Percentiles rank a stretch among this genome's conserved stretches.
These are phyloP conservation scores for Melangyna quadrimaculata DNA, from an alignment of 2,888 invertebrate genomes.

Conservation along the genomic window DNA sequence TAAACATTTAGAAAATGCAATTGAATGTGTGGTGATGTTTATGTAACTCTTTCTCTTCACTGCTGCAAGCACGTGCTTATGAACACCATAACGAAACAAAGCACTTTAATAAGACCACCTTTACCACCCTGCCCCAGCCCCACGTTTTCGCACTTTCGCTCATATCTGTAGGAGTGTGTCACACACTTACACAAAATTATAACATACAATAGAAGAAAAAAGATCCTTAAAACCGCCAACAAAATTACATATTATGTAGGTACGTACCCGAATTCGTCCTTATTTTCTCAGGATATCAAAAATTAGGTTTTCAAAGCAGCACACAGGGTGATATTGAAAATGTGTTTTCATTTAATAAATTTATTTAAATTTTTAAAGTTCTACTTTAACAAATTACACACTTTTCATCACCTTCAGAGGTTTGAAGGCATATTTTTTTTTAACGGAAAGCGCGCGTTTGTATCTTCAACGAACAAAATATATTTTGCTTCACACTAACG, in stretches of 20 bases:
- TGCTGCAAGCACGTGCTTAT: constrained; percentile 59
- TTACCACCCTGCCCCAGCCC: background rate
- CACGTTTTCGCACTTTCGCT: constrained; percentile 18
- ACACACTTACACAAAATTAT: constrained; percentile 4
- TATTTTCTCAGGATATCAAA: constrained; percentile 16
- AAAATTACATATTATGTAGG: constrained; percentile 15
- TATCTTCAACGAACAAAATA: constrained; percentile 2
- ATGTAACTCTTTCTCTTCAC: constrained; percentile 41
- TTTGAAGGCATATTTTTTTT: background rate
- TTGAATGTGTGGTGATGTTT: constrained; percentile 45
- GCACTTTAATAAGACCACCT: background rate
- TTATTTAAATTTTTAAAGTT: background rate
- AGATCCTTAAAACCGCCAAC: constrained; percentile 45
- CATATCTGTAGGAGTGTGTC: constrained; percentile 2
- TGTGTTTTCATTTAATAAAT: background rate
- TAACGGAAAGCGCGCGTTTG: constrained; percentile 48
- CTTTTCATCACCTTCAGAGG: constrained; percentile 15
- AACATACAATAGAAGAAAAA: background rate
- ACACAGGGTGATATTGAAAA: background rate
- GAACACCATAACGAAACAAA: constrained; percentile 26
- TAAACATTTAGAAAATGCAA: constrained; percentile 25
- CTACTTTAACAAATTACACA: constrained; percentile 9
- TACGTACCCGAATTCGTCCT: constrained; percentile 41
- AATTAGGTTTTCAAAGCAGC: background rate
- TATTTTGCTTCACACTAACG: background rate